phyloP scores from a whole-genome alignment of 2,888 invertebrate genomes.

The Parnassius orleans region DNA sequence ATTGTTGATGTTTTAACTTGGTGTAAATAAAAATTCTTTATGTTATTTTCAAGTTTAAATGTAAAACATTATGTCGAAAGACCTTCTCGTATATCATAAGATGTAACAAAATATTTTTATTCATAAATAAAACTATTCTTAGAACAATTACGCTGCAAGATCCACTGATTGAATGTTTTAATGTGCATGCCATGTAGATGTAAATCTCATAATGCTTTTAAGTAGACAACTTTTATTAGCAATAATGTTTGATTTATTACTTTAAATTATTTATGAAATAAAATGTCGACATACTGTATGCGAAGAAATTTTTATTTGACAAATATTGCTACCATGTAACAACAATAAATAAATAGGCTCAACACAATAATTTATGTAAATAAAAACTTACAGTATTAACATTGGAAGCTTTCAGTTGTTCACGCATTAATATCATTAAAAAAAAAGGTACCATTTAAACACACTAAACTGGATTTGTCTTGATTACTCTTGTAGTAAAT shows the following conservation, averaged over 20 bases:
- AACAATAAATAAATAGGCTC: too few relatives aligned
- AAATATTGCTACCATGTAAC: background rate
- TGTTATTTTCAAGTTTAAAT: slow-evolving; percentile 15
- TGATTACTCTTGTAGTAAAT: too few relatives aligned
- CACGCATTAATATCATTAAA: too few relatives aligned
- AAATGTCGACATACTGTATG: slow-evolving; percentile 35
- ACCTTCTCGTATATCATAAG: background rate
- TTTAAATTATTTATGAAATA: slow-evolving; percentile 29
- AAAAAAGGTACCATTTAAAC: too few relatives aligned
- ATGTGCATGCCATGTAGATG: slow-evolving; percentile 22
- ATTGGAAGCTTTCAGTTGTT: too few relatives aligned
- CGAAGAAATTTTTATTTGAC: slow-evolving; percentile 27
- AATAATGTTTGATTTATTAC: slow-evolving; percentile 8
- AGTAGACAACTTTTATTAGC: slow-evolving; percentile 19
- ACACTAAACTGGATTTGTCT: too few relatives aligned
- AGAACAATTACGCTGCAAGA: background rate
- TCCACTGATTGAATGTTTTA: slow-evolving; percentile 2
- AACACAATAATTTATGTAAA: too few relatives aligned
- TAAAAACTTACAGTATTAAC: too few relatives aligned
- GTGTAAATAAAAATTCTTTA: slow-evolving; percentile 36
- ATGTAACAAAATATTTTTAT: background rate
- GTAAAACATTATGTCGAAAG: background rate
- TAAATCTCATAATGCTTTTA: slow-evolving; percentile 14
- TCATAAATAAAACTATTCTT: slow-evolving; percentile 5
- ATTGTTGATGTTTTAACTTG: slow-evolving; percentile 42